Percentiles rank a stretch among this genome's conserved stretches.
Conservation (phyloP, 1,140 invertebrate species). For the Macrosteles quadrilineatus region DNA sequence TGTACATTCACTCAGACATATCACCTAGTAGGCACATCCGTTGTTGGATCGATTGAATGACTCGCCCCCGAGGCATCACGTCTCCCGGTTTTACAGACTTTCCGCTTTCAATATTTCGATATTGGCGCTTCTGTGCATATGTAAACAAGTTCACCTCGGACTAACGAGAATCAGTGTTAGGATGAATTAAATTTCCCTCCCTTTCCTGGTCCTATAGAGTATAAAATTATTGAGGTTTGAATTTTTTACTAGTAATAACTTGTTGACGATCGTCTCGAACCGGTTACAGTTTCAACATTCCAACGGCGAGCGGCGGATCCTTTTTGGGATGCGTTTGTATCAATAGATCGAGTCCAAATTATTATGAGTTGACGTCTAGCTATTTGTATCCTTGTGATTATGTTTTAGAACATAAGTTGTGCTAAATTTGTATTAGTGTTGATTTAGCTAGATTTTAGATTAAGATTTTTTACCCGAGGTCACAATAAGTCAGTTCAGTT, state of each 20-base stretch:
- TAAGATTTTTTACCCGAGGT: slow-evolving; percentile 13
- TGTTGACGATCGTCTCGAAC: too few species aligned
- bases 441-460: slow-evolving; percentile 1
- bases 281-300: neutral
- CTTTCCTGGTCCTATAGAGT: too few species aligned
- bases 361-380: slow-evolving; percentile 13
- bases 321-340: slow-evolving; percentile 1
- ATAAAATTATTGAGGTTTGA: too few species aligned
- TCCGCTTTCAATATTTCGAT: too few species aligned
- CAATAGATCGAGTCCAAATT: slow-evolving; percentile 4
- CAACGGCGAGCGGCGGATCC: slow-evolving; percentile 9
- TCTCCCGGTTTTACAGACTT: too few species aligned
- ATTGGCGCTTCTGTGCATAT: too few species aligned
- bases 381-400: slow-evolving; percentile 19
- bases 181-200: too few species aligned
- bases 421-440: slow-evolving; percentile 12
- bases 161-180: too few species aligned
- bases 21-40: slow-evolving; percentile 1
- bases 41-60: neutral
- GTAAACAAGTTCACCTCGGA: too few species aligned
- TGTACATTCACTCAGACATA: slow-evolving; percentile 15
- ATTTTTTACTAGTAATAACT: too few species aligned
- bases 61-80: too few species aligned
- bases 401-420: slow-evolving; percentile 15
- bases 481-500: neutral